Base-by-base conservation (phyloP, 2,888 invertebrate genomes). In the Magallana nippona region DNA sequence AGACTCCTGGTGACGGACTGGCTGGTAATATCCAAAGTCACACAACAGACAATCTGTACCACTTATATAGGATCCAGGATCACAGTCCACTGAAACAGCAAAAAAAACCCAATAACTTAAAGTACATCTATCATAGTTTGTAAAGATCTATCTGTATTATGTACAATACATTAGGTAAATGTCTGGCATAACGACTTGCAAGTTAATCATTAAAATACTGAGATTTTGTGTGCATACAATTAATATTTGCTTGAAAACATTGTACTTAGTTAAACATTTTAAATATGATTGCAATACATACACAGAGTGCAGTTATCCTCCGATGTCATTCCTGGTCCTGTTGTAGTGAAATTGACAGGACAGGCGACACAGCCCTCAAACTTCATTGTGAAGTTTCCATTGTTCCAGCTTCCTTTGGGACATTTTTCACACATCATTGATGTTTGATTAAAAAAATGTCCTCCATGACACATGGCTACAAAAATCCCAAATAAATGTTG, bases 381-480 rank as follows among this genome's bases (percentile, higher is more conserved):
- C 62, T 84, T 85, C 83, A 87, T 80, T 11, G 84, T 85, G 1
- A 19, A 55, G 44, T 88, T 87, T 11, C 87, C 89, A 82, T 85
- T 87, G 82, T 87, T 89, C 85, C 85, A 89, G 2, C 85, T 86
- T 44, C 89, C 89, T 80, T 78, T 55, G 11, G 81, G 83, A 78
- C 89, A 89, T 1, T 80, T 32, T 56, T 84, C 80, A 86, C 89
- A 89, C 13, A 15, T 32, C 22, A 15, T 71, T 27, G 71, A 71
- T 17, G 79, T 60, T 13, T 2, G 57, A 11, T 78, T 15, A 84
- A 84, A 80, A 55, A 84, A 84, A 11, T 88, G 86, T 60, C 87
- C 57, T 1, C 88, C 88, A 55, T 84, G 82, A 81, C 89, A 89
- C 27, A 84, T 22, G 15, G 82, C 89, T 89, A n/a, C 5, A 60